These are phyloP conservation scores for Metallyticus violacea DNA, from an alignment of 2,888 invertebrate genomes.

Conservation along the genomic window DNA sequence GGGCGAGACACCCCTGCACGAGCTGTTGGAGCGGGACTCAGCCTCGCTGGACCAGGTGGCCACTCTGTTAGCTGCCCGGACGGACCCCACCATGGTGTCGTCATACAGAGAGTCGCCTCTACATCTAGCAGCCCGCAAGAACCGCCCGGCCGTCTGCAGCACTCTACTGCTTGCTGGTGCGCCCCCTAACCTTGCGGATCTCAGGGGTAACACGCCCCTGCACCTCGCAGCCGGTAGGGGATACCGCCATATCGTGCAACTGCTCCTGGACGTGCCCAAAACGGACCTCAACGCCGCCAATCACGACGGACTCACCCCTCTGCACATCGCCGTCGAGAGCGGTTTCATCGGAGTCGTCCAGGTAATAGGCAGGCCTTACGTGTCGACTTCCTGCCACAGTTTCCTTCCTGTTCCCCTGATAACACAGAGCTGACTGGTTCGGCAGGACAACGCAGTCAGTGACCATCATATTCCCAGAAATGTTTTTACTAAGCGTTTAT, in stretches of 20 bases:
- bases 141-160: slow-evolving; percentile 40
- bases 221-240: slow-evolving; percentile 47
- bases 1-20: slow-evolving; percentile 45
- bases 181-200: slow-evolving; percentile 42
- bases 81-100: slow-evolving; percentile 34
- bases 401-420: not conserved
- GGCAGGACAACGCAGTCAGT: too few relatives aligned
- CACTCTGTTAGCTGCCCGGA: slow-evolving; percentile 31
- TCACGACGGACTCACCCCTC: slow-evolving; percentile 42
- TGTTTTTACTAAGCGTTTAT: too few relatives aligned
- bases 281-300: slow-evolving; percentile 44
- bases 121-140: slow-evolving; percentile 44
- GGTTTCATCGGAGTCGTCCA: slow-evolving; percentile 43
- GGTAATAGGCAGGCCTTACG: not conserved
- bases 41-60: slow-evolving; percentile 30
- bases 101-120: slow-evolving; percentile 45
- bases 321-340: slow-evolving; percentile 47
- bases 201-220: slow-evolving; percentile 45
- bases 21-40: slow-evolving; percentile 39
- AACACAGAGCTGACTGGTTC: too few relatives aligned
- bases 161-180: slow-evolving; percentile 41
- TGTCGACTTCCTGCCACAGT: not conserved
- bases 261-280: slow-evolving; percentile 42
- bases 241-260: slow-evolving; percentile 43
- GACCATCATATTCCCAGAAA: too few relatives aligned